Evolutionary conservation across 2,113 vertebrate genomes (phyloP).

Genomic region (Bubo scandiacus): DNA sequence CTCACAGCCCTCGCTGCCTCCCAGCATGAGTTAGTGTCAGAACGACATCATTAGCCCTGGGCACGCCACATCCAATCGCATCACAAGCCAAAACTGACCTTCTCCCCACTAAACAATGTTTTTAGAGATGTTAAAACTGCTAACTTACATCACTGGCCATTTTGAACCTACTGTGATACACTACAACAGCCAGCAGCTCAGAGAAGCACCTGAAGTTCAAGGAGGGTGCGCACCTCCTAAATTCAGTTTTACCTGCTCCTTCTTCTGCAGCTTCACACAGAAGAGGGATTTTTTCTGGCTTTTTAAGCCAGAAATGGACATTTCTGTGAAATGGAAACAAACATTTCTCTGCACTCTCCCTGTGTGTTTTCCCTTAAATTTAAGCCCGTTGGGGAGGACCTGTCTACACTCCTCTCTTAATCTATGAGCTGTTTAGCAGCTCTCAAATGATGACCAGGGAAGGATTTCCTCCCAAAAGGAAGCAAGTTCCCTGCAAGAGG

Average conservation of each 20-base stretch:
- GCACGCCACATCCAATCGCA: accelerated
- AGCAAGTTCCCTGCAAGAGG: not conserved
- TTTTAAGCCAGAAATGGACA: not conserved
- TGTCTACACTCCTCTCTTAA: not conserved
- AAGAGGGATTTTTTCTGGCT: too few relatives aligned
- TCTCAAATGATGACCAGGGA: not conserved
- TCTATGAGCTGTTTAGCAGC: not conserved
- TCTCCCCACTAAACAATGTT: not conserved
- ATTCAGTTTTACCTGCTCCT: not conserved
- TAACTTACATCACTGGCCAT: not conserved
- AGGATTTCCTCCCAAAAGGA: not conserved
- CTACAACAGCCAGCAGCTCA: not conserved
- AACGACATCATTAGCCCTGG: not conserved
- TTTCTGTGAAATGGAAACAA: not conserved
- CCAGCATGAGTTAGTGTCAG: not conserved
- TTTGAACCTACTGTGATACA: not conserved
- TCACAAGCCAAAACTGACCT: accelerated
- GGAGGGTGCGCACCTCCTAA: not conserved
- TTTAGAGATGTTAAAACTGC: not conserved
- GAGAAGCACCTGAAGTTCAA: not conserved
- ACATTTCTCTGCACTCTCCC: not conserved
- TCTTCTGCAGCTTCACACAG: not conserved
- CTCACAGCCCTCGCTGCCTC: not conserved
- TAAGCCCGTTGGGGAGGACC: accelerated
- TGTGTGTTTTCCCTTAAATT: not conserved